These are phyloP conservation scores for Sceloporus undulatus DNA, from an alignment of 2,113 vertebrate genomes.

Conservation along the genomic window DNA sequence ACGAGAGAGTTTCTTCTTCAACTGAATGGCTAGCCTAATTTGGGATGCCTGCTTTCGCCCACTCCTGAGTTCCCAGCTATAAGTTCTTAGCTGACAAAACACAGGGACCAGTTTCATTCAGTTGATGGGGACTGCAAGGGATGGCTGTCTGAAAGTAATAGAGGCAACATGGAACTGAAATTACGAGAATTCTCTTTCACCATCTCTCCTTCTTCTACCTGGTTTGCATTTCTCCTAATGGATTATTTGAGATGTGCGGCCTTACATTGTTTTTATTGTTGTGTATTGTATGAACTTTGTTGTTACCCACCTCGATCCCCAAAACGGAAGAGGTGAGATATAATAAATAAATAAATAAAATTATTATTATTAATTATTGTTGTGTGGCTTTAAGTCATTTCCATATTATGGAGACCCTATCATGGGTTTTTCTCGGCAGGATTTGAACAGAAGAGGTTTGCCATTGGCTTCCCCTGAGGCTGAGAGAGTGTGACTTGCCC, in stretches of 20 bases:
- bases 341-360: no score
- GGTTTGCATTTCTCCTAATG: not conserved
- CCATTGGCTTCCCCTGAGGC: no score
- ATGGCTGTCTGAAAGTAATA: not conserved
- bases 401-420: no score
- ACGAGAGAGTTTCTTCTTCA: not conserved
- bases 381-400: no score
- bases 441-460: no score
- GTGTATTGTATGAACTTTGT: no score
- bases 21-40: slow-evolving; percentile 20
- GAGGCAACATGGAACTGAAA: not conserved
- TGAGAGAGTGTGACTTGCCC: no score
- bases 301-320: no score
- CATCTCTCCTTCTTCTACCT: not conserved
- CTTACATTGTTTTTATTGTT: no score
- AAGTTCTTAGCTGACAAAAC: not conserved
- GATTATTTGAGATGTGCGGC: not conserved
- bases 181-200: not conserved
- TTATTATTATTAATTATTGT: no score
- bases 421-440: no score
- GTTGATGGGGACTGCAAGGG: not conserved
- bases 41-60: slow-evolving; percentile 4
- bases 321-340: no score
- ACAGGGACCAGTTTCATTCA: not conserved
- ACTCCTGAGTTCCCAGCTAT: not conserved